These are phyloP conservation scores for Illadopsis cleaveri DNA, from an alignment of 2,113 vertebrate species.

Conservation along the genomic window DNA sequence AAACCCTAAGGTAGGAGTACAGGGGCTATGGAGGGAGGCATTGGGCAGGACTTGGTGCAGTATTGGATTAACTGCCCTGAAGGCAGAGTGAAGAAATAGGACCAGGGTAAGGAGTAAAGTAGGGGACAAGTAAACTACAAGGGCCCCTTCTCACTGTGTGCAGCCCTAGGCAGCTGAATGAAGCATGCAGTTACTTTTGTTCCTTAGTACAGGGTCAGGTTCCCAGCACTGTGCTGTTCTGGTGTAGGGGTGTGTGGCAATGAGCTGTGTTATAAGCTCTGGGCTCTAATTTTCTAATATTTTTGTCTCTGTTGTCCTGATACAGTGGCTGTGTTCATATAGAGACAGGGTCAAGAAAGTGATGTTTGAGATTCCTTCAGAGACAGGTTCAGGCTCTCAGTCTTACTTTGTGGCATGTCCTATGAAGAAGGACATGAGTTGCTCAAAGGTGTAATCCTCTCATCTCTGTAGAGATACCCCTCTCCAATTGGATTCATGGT, in stretches of 20 bases:
- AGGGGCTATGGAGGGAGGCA: not conserved
- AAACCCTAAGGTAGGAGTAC: not conserved
- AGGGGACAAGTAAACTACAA: rapidly evolving
- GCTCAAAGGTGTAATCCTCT: not conserved
- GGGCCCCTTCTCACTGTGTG: rapidly evolving
- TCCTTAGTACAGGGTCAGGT: not conserved
- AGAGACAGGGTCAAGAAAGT: not conserved
- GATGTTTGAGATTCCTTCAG: not conserved
- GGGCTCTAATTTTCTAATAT: not conserved
- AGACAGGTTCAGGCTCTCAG: rapidly evolving
- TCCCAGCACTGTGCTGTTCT: not conserved
- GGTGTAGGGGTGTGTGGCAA: not conserved
- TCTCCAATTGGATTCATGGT: rapidly evolving
- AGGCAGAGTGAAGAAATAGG: not conserved
- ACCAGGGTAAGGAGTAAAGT: not conserved
- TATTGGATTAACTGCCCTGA: not conserved
- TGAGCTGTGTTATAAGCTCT: not conserved
- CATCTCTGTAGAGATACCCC: rapidly evolving
- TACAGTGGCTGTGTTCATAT: rapidly evolving
- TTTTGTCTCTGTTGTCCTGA: not conserved
- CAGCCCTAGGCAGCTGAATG: not conserved
- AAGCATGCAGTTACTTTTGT: not conserved
- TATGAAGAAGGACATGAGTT: not conserved
- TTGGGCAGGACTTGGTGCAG: not conserved
- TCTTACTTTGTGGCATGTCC: not conserved